These are phyloP conservation scores for Drosophila saltans DNA, from an alignment of 1,140 invertebrate genomes.

Conservation along the genomic window DNA sequence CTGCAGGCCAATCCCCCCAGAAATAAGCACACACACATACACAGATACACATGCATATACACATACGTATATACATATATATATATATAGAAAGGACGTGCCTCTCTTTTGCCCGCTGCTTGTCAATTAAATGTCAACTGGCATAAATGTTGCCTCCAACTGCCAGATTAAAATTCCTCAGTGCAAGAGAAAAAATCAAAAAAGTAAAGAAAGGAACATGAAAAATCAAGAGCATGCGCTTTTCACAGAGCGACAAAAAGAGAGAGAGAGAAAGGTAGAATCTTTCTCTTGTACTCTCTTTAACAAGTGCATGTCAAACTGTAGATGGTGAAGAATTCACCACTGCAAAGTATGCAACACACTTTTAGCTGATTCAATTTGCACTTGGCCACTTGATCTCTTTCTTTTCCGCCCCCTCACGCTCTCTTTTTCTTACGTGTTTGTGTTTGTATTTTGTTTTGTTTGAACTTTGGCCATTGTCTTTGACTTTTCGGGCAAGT, in stretches of 20 bases:
- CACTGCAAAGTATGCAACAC: slow-evolving; percentile 41
- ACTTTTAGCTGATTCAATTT: slow-evolving; percentile 30
- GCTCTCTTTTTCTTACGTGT: slow-evolving; percentile 5
- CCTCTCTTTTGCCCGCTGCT: slow-evolving; percentile 37
- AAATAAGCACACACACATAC: background rate
- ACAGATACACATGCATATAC: background rate
- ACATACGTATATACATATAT: too few relatives aligned
- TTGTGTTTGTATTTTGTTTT: slow-evolving; percentile 40
- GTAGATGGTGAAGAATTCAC: slow-evolving; percentile 39
- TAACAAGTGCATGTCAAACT: slow-evolving; percentile 50
- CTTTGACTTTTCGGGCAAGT: slow-evolving; percentile 40
- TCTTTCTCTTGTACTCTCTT: slow-evolving; percentile 18
- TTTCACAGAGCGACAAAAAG: too few relatives aligned
- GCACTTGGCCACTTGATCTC: slow-evolving; percentile 8
- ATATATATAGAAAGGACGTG: slow-evolving; percentile 27
- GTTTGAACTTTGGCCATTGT: slow-evolving; percentile 56
- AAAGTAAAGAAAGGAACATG: background rate
- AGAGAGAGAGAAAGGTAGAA: too few relatives aligned
- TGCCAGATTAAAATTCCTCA: slow-evolving; percentile 68
- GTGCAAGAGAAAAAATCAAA: slow-evolving; percentile 27
- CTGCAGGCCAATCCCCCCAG: slow-evolving; percentile 38
- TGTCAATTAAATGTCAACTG: slow-evolving; percentile 81
- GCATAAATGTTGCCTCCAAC: slow-evolving; percentile 64
- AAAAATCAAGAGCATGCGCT: slow-evolving; percentile 39
- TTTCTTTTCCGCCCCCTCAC: background rate